Evolutionary conservation across 2,113 vertebrate genomes (phyloP).

Genomic region (Raja brachyura): DNA sequence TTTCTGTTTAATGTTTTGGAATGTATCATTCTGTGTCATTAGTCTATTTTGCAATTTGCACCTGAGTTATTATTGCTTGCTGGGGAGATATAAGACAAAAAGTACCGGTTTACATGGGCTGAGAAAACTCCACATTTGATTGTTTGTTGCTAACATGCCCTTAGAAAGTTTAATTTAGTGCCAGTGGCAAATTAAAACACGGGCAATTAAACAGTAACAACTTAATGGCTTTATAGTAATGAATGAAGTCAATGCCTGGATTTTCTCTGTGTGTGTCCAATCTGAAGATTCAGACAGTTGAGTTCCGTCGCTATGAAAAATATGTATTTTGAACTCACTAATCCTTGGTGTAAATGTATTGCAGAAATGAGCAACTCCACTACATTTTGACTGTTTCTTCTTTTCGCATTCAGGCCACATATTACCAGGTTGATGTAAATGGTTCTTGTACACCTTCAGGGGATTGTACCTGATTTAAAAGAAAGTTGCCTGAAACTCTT

Average conservation of each 20-base stretch:
- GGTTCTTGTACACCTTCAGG: background rate
- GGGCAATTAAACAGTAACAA: conserved; percentile 26
- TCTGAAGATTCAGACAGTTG: background rate
- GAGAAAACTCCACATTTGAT: background rate
- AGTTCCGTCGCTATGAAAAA: background rate
- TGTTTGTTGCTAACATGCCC: background rate
- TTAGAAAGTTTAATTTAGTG: conserved; percentile 7
- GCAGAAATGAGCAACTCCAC: background rate
- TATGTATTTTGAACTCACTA: background rate
- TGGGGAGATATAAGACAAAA: background rate
- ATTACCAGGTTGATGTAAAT: background rate
- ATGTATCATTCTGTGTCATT: background rate
- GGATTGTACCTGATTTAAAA: background rate
- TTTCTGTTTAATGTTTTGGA: background rate
- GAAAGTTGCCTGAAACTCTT: background rate
- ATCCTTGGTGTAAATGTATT: background rate
- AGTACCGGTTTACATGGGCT: background rate
- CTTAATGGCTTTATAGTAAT: conserved; percentile 14
- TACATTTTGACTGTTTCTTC: background rate
- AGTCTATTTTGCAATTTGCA: too few species aligned
- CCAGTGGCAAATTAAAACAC: conserved; percentile 21
- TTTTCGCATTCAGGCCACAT: background rate
- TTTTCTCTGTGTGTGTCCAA: background rate
- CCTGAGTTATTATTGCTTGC: background rate
- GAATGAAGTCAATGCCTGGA: conserved; percentile 1